Base-by-base conservation (phyloP, 2,888 invertebrate genomes). In the Atethmia centrago region DNA sequence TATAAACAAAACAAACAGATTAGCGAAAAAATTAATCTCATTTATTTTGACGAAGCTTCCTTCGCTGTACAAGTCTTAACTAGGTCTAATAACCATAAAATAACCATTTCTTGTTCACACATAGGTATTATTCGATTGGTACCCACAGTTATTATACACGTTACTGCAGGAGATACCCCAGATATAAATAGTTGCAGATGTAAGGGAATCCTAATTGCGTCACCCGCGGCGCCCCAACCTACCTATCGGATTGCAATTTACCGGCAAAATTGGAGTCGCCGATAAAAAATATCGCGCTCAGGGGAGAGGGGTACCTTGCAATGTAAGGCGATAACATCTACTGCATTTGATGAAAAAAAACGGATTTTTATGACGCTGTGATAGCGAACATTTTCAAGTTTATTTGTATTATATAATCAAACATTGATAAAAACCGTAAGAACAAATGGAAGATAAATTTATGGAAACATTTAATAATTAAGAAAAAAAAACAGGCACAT, bases 231-330 rank as follows among this genome's bases (percentile, higher is more conserved):
- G 62, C 75, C 75, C 75, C 86, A 89, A 92, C 93, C 92, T 92
- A 91, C 90, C 92, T 94, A 94, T 94, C 95, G 92, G 92, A 92
- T 95, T 90, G 93, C 95, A 94, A 94, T 94, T 94, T 94, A 92
- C 92, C 91, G 90, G 88, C 88, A 88, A 87, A 90, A 90, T 90
- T 89, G 90, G 92, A 89, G 90, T 84, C 82, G 80, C 71, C 86
- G 89, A 89, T 90, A 92, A 92, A 94, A 94, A 94, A 93, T 94
- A 94, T 90, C 85, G 83, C 87, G 87, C 94, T 91, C 94, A 70
- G 69, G 93, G 92, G 94, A 87, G 83, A 49, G 62, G 71, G 75
- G 69, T 77, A 83, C 79, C 81, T 80, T 51, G 76, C 79, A 16
- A 12, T 63, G 84, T 69, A 84, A 82, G 65, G 19, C 64, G 84